These are phyloP conservation scores for Drosophila punjabiensis DNA, from an alignment of 1,140 invertebrate species.

Conservation along the genomic window DNA sequence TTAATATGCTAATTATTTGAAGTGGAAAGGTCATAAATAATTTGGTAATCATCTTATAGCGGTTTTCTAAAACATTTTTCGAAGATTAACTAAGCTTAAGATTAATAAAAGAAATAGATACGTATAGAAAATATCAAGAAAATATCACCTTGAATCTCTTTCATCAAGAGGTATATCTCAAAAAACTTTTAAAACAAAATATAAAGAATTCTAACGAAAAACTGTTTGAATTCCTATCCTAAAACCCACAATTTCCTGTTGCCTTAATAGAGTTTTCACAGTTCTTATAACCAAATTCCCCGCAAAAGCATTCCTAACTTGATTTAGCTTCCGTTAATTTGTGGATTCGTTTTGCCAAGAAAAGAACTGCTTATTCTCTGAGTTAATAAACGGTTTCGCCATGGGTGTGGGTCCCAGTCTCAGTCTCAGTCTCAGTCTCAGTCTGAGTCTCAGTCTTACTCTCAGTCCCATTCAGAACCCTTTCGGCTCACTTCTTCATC, in stretches of 20 bases:
- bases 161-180: neutral
- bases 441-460: neutral
- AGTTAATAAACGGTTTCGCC: slow-evolving; percentile 53
- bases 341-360: slow-evolving; percentile 31
- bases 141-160: neutral
- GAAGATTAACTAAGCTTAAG: neutral
- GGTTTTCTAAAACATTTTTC: neutral
- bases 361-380: slow-evolving; percentile 46
- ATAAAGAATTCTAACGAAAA: neutral
- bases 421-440: neutral
- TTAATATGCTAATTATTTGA: slow-evolving; percentile 40
- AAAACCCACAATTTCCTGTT: neutral
- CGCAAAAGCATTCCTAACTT: slow-evolving; percentile 34
- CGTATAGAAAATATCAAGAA: neutral
- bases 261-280: slow-evolving; percentile 14
- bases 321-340: slow-evolving; percentile 48
- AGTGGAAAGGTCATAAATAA: slow-evolving; percentile 19
- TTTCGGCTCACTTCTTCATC: slow-evolving; percentile 35
- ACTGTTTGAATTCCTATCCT: neutral
- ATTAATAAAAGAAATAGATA: neutral
- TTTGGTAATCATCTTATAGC: slow-evolving; percentile 6
- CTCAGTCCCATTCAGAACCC: slow-evolving; percentile 4
- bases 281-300: slow-evolving; percentile 9
- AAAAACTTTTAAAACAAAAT: neutral
- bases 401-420: neutral